Conservation (phyloP, 1,140 invertebrate species). For the Oppia nitens region DNA sequence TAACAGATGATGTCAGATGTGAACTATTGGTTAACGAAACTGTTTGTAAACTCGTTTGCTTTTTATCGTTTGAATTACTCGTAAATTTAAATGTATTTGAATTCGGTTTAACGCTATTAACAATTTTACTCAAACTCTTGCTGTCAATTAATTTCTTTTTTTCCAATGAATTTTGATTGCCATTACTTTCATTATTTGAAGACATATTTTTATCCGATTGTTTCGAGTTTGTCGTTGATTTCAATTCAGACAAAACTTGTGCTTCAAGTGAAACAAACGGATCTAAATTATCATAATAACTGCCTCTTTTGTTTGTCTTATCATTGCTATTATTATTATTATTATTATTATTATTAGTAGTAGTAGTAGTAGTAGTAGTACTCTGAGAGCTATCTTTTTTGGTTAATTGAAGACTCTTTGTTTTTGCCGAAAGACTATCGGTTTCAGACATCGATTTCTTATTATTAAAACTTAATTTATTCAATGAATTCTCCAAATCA, state of each 20-base stretch:
- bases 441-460: neutral
- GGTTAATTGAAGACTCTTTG: neutral
- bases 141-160: neutral
- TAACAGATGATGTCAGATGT: neutral
- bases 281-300: neutral
- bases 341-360: too few relatives aligned
- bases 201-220: neutral
- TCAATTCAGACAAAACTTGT: neutral
- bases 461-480: neutral
- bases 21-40: neutral
- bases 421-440: neutral
- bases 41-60: neutral
- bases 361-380: too few relatives aligned
- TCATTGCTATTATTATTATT: neutral
- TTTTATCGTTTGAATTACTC: neutral
- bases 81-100: neutral
- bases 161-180: neutral
- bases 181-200: neutral
- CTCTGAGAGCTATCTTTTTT: neutral
- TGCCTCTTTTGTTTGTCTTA: neutral
- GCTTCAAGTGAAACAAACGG: neutral
- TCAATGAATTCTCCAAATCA: neutral
- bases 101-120: neutral
- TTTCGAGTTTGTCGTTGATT: neutral
- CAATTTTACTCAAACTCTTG: neutral